Evolutionary conservation across 2,113 vertebrate species (phyloP), one percentile per base, ranked within the genome.

Genomic region (Prunella himalayana): DNA sequence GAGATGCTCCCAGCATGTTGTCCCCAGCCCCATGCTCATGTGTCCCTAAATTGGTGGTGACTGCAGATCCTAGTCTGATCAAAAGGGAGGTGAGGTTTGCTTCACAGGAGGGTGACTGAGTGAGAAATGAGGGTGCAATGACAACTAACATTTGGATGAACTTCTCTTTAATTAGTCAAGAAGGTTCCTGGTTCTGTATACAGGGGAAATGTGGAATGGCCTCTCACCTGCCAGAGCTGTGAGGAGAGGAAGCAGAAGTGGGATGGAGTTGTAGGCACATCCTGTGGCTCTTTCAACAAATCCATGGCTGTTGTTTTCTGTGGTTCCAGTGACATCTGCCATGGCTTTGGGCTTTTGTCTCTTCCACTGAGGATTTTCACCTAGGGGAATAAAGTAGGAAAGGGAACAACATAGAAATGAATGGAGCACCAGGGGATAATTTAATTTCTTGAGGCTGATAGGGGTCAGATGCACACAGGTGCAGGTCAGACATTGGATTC

Each of bases 171-270:
- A 53, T 87, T 68, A 65, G 45, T n/a, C 27, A 15, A 91, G 80
- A 79, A 79, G 24, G 44, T 81, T 94, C 37, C 81, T 82, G 61
- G 44, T 90, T 50, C 70, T 85, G 41, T 57, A 13, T 69, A 35
- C 65, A 77, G 50, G 86, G 84, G 93, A 92, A 92, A 82, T 49
- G 60, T 85, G 71, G 59, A 72, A 77, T 90, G 75, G 73, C 54
- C 94, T 92, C 65, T 92, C 6, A 9, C 65, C 33, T 4, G 13
- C 57, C 42, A 79, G 71, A 69, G 77, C 73, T 0, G 3, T 3
- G 10, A 75, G 84, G 53, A 89, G 59, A 79, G 89, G 93, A 97
- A 91, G 85, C 82, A 88, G 77, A 56, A 73, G 77, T 78, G 82
- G 70, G 73, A 65, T 39, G 13, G 65, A 57, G 44, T 31, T 3